Evolutionary conservation across 2,797 vertebrate genomes (phyloP), one percentile per base, ranked within the genome.

Genomic region (Bryconaethiops microstoma): DNA sequence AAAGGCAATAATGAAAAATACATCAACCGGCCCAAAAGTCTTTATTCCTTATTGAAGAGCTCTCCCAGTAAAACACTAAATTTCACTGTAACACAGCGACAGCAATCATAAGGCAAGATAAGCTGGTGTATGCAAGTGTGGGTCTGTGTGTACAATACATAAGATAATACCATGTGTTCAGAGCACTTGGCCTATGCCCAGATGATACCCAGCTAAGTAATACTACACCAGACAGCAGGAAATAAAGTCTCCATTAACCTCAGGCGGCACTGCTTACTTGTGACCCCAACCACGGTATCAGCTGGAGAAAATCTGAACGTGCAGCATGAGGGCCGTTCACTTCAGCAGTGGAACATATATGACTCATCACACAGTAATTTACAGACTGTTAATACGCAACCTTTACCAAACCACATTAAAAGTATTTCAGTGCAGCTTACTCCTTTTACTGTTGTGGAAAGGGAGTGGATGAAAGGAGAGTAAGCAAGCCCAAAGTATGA

Each of bases 181-280:
- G 45, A 60, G 45, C 76, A 77, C 69, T 57, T 77, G 76, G 78
- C 76, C 78, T 8, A n/a, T 0, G 14, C 55, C 71, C 80, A 82
- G 77, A 52, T 78, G 67, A 84, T 55, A 70, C 13, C 16, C n/a
- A 13, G 35, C 67, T 57, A 55, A 23, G 78, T 54, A 86, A 85
- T 83, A 85, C 83, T 85, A 87, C 73, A 87, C 83, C 68, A 79
- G 64, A 69, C 76, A 81, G 78, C 73, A 79, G 64, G 69, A 83
- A 81, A 77, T 2, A 16, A 74, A 65, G 76, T 29, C 76, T 80
- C 29, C 17, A 14, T 68, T 82, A 73, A 64, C 35, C 42, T 62
- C 74, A 62, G 48, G n/a, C 35, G 63, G 76, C 73, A 79, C 6
- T 4, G 60, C 14, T 78, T 73, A 79, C 64, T 76, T 72, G 29